Percentiles rank a stretch among this genome's conserved stretches.
Evolutionary conservation across 2,888 invertebrate species (phyloP).

Genomic region (Morinoia aosen): DNA sequence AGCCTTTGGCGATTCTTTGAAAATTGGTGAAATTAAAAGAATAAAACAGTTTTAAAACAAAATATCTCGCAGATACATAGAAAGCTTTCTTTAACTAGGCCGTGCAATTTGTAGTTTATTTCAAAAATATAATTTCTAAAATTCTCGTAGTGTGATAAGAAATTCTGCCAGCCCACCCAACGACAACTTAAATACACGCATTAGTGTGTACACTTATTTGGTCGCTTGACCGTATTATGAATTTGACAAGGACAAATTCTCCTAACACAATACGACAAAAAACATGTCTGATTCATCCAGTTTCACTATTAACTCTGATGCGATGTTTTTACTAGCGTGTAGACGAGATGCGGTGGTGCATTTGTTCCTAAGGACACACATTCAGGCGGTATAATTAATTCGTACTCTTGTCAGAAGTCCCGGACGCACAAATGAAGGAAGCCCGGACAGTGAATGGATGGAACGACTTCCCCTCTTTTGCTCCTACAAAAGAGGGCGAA

Average conservation of each 20-base stretch:
- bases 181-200: no score
- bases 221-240: not conserved
- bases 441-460: not conserved
- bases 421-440: constrained; percentile 11
- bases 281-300: not conserved
- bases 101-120: no score
- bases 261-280: not conserved
- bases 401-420: not conserved
- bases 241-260: not conserved
- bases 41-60: no score
- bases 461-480: constrained; percentile 9
- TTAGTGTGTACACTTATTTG: no score
- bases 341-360: not conserved
- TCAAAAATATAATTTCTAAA: no score
- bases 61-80: no score
- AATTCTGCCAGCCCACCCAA: no score
- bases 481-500: not conserved
- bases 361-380: not conserved
- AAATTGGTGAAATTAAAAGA: no score
- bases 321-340: not conserved
- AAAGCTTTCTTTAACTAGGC: no score
- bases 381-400: not conserved
- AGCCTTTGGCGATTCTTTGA: no score
- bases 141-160: no score
- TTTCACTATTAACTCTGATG: not conserved